Base-by-base conservation (phyloP, 1,140 invertebrate genomes). In the Leptopilina boulardi region DNA sequence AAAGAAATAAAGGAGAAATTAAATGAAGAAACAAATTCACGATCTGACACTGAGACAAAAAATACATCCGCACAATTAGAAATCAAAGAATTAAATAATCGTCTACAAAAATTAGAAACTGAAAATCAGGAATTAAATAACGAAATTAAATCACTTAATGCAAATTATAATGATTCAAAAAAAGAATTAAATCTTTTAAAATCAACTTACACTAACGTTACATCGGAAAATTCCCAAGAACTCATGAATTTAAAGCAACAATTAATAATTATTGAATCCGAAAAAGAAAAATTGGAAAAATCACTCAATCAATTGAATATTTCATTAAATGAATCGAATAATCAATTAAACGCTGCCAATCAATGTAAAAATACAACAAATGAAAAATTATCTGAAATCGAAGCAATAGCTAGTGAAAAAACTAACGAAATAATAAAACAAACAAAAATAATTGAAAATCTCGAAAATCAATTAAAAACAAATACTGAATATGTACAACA, bases 161-260 rank as follows among this genome's bases (percentile, higher is more conserved):
- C 81, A 59, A 91, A 89, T 51, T 84, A 90, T 47, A 91, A 88
- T 71, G 81, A 89, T 51, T 82, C 89, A 56, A 78, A 91, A 44
- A 66, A 76, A 44, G 70, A 84, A 73, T 73, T 83, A 38, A 75
- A 70, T 8, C 23, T 77, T 8, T 71, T 82, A 3, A 83, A 80
- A 47, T 80, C 78, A 15, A 73, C 80, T 2, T 72, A 76, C 54
- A 42, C 73, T 19, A 80, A 76, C 54, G 70, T 77, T 34, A 70
- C 76, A 42, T 77, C 76, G 3, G 77, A 83, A 77, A 77, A 42
- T 71, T 15, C 73, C 23, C 30, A 78, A 56, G 78, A 83, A 79
- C 47, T 80, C 13, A 51, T 70, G 13, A 80, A 75, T 47, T 56
- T 82, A 9, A 79, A 78, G 26, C 59, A 80, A 41, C 77, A 84